Percentiles rank a stretch among this genome's conserved stretches.
These are phyloP conservation scores for Melipona bicolor DNA, from an alignment of 2,888 invertebrate species.

Conservation along the genomic window DNA sequence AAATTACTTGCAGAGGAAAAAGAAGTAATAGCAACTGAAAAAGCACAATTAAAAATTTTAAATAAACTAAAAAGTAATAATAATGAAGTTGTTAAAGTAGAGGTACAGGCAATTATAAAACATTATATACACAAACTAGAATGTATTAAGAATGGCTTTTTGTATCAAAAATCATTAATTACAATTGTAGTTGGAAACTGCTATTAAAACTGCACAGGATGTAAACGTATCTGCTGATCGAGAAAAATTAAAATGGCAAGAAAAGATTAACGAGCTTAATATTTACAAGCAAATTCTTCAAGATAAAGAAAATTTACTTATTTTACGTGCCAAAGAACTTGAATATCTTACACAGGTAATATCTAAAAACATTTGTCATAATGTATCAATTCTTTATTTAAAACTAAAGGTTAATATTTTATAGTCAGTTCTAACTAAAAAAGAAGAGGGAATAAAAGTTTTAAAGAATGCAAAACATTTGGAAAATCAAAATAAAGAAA, in stretches of 20 bases:
- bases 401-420: conserved; percentile 12
- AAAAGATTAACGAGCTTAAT: conserved; percentile 75
- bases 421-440: conserved; percentile 77
- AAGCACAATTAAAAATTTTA: conserved; percentile 76
- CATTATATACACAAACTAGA: not conserved
- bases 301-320: conserved; percentile 76
- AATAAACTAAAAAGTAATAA: conserved; percentile 73
- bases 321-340: conserved; percentile 78
- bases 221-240: conserved; percentile 72
- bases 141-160: not conserved
- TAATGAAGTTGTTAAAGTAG: conserved; percentile 75
- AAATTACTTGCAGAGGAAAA: conserved; percentile 75
- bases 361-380: not conserved
- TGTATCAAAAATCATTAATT: not conserved
- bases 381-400: not conserved
- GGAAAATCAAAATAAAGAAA: conserved; percentile 77
- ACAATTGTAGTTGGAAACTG: conserved; percentile 74
- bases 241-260: conserved; percentile 79
- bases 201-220: conserved; percentile 78
- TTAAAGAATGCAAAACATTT: conserved; percentile 77
- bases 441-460: conserved; percentile 78
- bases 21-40: conserved; percentile 75
- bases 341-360: conserved; percentile 79
- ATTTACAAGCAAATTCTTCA: conserved; percentile 68
- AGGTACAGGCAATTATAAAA: conserved; percentile 68